Evolutionary conservation across 1,140 invertebrate genomes (phyloP).

Genomic region (Cherax quadricarinatus): DNA sequence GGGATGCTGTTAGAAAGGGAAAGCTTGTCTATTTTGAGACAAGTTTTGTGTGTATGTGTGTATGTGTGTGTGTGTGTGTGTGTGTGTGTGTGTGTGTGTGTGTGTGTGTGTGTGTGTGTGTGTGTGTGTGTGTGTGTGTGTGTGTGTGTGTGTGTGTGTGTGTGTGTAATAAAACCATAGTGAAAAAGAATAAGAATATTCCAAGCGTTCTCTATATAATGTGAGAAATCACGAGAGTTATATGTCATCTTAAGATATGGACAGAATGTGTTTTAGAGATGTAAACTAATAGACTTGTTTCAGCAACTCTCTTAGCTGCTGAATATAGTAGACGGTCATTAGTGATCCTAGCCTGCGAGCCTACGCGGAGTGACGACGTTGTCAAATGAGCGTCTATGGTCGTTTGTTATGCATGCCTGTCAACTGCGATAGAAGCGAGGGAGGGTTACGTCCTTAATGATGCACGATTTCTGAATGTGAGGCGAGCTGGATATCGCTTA

Average conservation of each 20-base stretch:
- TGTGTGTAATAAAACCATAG: too few relatives aligned
- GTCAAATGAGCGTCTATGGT: conserved; percentile 63
- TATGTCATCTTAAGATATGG: too few relatives aligned
- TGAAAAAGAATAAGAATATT: too few relatives aligned
- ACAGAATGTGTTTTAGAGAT: too few relatives aligned
- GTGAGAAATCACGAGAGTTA: too few relatives aligned
- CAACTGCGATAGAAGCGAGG: conserved; percentile 9
- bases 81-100: too few relatives aligned
- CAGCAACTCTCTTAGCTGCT: conserved; percentile 1
- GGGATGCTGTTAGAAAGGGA: background rate
- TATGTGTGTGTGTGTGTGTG: background rate
- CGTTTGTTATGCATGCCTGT: conserved; percentile 68
- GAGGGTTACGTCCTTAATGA: conserved; percentile 31
- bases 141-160: background rate
- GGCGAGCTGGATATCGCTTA: background rate
- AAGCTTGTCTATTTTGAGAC: conserved; percentile 12
- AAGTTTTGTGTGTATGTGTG: too few relatives aligned
- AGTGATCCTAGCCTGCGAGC: conserved; percentile 35
- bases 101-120: background rate
- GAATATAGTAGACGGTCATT: conserved; percentile 23
- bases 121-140: too few relatives aligned
- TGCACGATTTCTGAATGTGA: too few relatives aligned
- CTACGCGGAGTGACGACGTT: conserved; percentile 56
- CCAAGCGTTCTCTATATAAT: too few relatives aligned
- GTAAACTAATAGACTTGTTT: background rate